Evolutionary conservation across 2,113 vertebrate genomes (phyloP).

Genomic region (Parus major): DNA sequence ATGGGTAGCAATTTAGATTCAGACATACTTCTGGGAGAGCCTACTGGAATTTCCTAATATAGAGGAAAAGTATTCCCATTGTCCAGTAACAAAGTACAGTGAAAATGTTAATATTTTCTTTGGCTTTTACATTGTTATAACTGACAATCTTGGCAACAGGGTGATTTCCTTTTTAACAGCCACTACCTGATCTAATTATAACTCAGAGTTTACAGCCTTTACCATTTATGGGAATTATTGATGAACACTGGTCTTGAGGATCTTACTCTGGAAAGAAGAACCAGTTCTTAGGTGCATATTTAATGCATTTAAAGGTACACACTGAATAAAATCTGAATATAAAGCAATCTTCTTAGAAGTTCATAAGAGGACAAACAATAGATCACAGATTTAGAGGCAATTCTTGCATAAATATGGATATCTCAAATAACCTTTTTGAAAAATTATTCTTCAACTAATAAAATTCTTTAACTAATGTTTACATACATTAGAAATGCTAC

Average conservation of each 20-base stretch:
- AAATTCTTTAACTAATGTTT: not conserved
- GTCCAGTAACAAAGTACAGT: conserved; percentile 63
- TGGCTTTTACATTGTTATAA: conserved; percentile 69
- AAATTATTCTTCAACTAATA: not conserved
- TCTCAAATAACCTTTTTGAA: not conserved
- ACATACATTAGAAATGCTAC: not conserved
- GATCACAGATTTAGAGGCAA: not conserved
- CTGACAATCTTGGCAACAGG: conserved; percentile 63
- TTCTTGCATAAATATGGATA: not conserved
- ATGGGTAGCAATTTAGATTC: not conserved
- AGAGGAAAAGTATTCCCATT: conserved; percentile 47
- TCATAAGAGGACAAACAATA: not conserved
- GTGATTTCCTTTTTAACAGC: conserved; percentile 65
- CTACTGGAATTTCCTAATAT: conserved; percentile 42
- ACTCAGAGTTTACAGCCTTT: conserved; percentile 58
- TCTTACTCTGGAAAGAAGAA: conserved; percentile 21
- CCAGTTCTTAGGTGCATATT: not conserved
- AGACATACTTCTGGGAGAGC: conserved; percentile 15
- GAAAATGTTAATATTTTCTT: conserved; percentile 69
- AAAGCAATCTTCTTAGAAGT: not conserved
- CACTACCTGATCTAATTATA: conserved; percentile 74
- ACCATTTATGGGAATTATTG: conserved; percentile 56
- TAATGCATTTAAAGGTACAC: not conserved
- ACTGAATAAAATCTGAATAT: not conserved
- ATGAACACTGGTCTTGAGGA: conserved; percentile 25